Base-by-base conservation (phyloP, 1,140 invertebrate species). In the Cydia fagiglandana region DNA sequence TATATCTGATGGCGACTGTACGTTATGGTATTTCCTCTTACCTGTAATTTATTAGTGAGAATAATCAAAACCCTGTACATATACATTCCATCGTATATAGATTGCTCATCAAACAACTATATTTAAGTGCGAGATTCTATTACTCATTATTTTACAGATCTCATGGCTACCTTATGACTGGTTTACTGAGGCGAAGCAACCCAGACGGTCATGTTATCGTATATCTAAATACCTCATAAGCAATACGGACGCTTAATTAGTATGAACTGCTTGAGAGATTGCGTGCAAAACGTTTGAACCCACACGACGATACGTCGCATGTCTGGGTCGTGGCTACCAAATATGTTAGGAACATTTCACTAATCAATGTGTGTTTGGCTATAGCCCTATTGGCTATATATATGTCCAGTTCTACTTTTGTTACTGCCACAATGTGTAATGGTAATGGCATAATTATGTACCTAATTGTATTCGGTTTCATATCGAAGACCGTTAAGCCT, bases 211-310 rank as follows among this genome's bases (percentile, higher is more conserved):
- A 61, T 20, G 53, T 61, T 61, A 38, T 61, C 17, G 17, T 24
- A 61, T 61, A 24, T n/a, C 6, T 61, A 61, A 53, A 53, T 53
- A 24, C 53, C 53, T 61, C 53, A 61, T 56, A 66, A 34, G 64
- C 30, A 15, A 34, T 66, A 66, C n/a, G 1, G 17, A 66, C 64
- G 64, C 24, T 66, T 66, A 66, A 66, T 66, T 66, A 66, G 24
- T 66, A 4, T 66, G 2, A 66, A 66, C 64, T 34, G 24, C 12
- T 34, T 34, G 64, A 61, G 56, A n/a, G 56, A 34, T 17, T 20
- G 64, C 64, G 4, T 34, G 64, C 28, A 64, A 64, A 17, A 61
- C 17, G 53, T 61, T n/a, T n/a, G 53, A 61, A 9, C 53, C 6
- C 53, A 24, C 53, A 61, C 9, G 53, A 61, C 17, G 53, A 61